Conservation (phyloP, 2,113 vertebrate species). For the Aptenodytes patagonicus region DNA sequence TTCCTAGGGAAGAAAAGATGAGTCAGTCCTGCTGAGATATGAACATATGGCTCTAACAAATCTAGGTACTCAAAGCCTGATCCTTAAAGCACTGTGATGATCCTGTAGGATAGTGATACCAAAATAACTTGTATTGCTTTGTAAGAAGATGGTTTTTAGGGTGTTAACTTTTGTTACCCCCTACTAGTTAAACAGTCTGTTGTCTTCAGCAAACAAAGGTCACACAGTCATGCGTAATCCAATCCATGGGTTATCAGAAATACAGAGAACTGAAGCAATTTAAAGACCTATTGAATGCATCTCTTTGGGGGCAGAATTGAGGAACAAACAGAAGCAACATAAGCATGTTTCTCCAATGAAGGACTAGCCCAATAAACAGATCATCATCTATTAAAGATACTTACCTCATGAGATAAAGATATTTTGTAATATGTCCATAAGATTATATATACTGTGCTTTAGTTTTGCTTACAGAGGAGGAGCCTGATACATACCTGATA, state of each 20-base stretch:
- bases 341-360: neutral
- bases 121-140: neutral
- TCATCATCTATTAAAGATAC: neutral
- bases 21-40: conserved; percentile 37
- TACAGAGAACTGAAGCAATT: neutral
- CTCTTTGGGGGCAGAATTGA: neutral
- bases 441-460: neutral
- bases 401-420: neutral
- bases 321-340: neutral
- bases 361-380: neutral
- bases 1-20: conserved; percentile 29
- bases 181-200: neutral
- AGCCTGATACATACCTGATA: neutral
- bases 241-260: neutral
- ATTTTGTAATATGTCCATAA: neutral
- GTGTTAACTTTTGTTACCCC: neutral
- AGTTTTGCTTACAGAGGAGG: neutral
- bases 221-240: neutral
- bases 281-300: neutral
- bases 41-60: conserved; percentile 43
- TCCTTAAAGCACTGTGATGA: neutral
- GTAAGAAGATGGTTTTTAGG: neutral
- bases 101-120: neutral
- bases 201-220: neutral
- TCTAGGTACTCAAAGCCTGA: neutral